Percentiles rank a stretch among this genome's conserved stretches.
Evolutionary conservation across 1,140 invertebrate species (phyloP).

Genomic region (Littorina saxatilis): DNA sequence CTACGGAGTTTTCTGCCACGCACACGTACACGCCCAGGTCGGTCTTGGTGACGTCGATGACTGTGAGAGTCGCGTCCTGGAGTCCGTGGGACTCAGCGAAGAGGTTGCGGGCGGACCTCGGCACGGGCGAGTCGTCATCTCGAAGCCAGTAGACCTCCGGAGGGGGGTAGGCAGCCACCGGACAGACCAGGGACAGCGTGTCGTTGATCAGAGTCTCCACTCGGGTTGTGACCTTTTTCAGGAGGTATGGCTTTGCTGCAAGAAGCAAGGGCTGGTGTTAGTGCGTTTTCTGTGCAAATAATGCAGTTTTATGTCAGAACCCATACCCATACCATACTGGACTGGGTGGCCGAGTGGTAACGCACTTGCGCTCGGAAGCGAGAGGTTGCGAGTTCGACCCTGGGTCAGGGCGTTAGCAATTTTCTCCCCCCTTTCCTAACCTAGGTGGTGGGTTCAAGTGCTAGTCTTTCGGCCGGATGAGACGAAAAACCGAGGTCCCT

Average conservation of each 20-base stretch:
- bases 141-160: constrained; percentile 25
- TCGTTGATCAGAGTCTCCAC: constrained; percentile 21
- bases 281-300: not conserved
- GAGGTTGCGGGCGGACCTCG: not conserved
- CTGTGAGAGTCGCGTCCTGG: not conserved
- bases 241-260: constrained; percentile 23
- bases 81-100: not conserved
- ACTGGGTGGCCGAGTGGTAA: too few species aligned
- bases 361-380: too few species aligned
- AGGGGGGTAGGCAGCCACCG: constrained; percentile 1
- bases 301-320: too few species aligned
- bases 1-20: constrained; percentile 23
- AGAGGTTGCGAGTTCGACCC: too few species aligned
- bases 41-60: not conserved
- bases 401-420: too few species aligned
- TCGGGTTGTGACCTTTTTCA: not conserved
- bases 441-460: too few species aligned
- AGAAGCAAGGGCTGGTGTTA: not conserved
- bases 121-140: constrained; percentile 7
- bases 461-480: too few species aligned
- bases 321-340: too few species aligned
- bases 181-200: constrained; percentile 8
- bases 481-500: too few species aligned
- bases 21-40: constrained; percentile 25
- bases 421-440: too few species aligned